Conservation (phyloP, 2,888 invertebrate species). For the Melolontha melolontha region DNA sequence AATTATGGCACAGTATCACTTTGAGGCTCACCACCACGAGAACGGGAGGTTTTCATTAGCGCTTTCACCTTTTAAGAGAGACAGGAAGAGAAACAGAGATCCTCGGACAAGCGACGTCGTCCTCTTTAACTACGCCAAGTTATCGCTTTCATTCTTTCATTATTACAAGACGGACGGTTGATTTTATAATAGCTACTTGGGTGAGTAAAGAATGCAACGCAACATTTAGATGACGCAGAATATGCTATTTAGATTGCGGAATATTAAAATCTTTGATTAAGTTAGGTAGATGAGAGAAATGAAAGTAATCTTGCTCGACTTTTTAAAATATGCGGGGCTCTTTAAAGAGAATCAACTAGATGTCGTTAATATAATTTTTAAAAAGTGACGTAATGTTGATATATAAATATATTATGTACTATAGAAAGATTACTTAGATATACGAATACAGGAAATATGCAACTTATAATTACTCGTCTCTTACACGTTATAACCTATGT, state of each 20-base stretch:
- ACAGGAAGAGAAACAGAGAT: background rate
- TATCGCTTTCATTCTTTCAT: conserved; percentile 31
- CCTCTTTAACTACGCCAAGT: conserved; percentile 20
- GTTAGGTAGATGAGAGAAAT: background rate
- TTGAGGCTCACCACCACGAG: conserved; percentile 22
- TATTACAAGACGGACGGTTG: conserved; percentile 15
- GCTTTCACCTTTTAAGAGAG: conserved; percentile 30
- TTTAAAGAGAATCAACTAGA: too few species aligned
- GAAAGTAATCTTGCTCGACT: background rate
- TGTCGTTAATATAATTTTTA: too few species aligned
- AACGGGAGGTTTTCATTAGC: conserved; percentile 29
- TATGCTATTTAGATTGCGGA: conserved; percentile 27
- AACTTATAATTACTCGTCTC: too few species aligned
- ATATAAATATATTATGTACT: too few species aligned
- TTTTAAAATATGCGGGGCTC: too few species aligned
- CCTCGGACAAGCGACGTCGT: conserved; percentile 3
- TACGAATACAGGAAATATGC: too few species aligned
- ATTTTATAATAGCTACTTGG: conserved; percentile 20
- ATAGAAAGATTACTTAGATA: too few species aligned
- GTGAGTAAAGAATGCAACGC: conserved; percentile 12
- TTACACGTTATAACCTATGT: too few species aligned
- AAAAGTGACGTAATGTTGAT: too few species aligned
- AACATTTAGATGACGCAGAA: conserved; percentile 21
- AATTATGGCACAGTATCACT: conserved; percentile 31
- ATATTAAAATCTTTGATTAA: conserved; percentile 27